Conservation (phyloP, 2,113 vertebrate species). For the Etheostoma spectabile region DNA sequence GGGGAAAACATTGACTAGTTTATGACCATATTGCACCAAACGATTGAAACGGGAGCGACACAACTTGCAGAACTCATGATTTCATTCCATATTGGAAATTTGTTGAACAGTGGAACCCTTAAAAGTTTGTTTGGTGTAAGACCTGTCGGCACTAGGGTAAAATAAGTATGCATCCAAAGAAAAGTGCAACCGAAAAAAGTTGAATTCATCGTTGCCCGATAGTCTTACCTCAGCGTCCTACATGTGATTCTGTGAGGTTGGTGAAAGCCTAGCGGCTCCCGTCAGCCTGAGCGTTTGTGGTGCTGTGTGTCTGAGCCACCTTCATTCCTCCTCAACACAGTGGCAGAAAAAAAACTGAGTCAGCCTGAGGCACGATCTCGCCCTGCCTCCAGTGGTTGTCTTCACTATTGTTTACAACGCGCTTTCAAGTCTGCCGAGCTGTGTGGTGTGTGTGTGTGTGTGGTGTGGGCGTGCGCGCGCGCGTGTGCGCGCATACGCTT, state of each 20-base stretch:
- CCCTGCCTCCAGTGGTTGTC: slow-evolving; percentile 31
- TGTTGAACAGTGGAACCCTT: no score
- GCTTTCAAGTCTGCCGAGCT: slow-evolving; percentile 36
- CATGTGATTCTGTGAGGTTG: slow-evolving; percentile 35
- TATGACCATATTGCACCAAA: no score
- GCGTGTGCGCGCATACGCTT: neutral
- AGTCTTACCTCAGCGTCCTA: slow-evolving; percentile 63
- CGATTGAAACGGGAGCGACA: no score
- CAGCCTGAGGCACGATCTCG: slow-evolving; percentile 12
- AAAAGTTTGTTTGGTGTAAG: no score
- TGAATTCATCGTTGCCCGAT: neutral
- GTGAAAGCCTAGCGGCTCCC: slow-evolving; percentile 33
- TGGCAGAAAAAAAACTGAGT: slow-evolving; percentile 35
- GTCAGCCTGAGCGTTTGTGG: slow-evolving; percentile 22
- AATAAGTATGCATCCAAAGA: neutral
- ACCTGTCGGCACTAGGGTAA: no score
- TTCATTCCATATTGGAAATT: no score
- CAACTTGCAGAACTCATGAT: no score
- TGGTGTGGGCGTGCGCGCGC: slow-evolving; percentile 5
- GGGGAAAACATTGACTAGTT: no score
- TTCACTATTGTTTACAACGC: slow-evolving; percentile 54
- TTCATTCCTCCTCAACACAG: slow-evolving; percentile 31
- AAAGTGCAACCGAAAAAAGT: neutral
- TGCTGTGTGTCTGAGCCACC: slow-evolving; percentile 27
- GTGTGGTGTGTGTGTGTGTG: neutral